Conservation (phyloP, 2,113 vertebrate genomes). For the Pteronura brasiliensis region DNA sequence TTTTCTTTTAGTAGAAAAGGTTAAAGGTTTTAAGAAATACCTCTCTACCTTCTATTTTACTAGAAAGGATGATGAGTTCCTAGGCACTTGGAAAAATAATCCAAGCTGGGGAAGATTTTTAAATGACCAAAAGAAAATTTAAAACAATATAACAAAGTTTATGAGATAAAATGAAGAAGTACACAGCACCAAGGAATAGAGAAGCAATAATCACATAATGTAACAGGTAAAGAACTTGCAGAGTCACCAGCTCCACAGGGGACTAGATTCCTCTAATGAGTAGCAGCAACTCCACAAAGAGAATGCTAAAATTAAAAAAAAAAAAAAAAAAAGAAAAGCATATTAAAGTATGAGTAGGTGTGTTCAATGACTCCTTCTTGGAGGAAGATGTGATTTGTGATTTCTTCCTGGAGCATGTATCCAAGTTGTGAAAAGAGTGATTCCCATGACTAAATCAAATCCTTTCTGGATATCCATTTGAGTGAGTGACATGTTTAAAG, state of each 20-base stretch:
- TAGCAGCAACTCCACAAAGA: not conserved
- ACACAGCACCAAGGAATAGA: not conserved
- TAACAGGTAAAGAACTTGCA: not conserved
- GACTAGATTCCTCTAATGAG: not conserved
- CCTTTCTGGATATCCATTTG: not conserved
- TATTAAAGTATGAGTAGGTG: not conserved
- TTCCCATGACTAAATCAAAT: not conserved
- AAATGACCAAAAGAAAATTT: not conserved
- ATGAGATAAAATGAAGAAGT: not conserved
- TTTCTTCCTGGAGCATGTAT: not conserved
- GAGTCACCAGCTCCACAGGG: not conserved
- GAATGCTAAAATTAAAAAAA: not conserved
- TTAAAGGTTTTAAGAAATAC: not conserved
- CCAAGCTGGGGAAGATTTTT: not conserved
- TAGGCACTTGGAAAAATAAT: not conserved
- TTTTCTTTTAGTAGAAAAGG: not conserved
- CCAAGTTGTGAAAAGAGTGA: not conserved
- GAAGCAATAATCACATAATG: not conserved
- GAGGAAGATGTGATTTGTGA: not conserved
- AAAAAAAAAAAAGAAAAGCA: not conserved
- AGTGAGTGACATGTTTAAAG: not conserved
- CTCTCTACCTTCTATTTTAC: not conserved
- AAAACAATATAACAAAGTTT: not conserved
- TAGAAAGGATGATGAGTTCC: not conserved
- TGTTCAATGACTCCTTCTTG: not conserved